phyloP scores from a whole-genome alignment of 2,888 invertebrate species.

The Autographa pulchrina region DNA sequence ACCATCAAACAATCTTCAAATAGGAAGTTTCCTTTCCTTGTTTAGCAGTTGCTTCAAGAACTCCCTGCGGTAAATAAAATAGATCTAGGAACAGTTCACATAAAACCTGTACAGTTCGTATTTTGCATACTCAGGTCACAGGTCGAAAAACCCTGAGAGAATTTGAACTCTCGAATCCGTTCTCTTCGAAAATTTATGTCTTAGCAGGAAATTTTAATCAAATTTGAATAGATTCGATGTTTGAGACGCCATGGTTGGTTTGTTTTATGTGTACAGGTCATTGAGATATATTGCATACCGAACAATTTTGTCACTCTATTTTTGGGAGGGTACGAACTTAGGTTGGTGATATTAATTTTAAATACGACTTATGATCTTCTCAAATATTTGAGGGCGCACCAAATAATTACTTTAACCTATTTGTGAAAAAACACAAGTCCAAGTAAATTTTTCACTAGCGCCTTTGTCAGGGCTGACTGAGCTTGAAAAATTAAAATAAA shows the following conservation, averaged over 20 bases:
- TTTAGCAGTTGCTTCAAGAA: background rate
- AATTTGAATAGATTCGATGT: background rate
- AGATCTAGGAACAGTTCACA: background rate
- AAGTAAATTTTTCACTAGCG: background rate
- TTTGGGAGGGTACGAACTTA: background rate
- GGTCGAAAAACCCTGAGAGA: background rate
- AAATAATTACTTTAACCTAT: background rate
- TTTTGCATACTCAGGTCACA: constrained; percentile 5
- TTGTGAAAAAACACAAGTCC: background rate
- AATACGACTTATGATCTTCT: too few relatives aligned
- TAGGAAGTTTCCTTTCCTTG: background rate
- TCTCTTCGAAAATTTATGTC: background rate
- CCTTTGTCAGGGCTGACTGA: background rate
- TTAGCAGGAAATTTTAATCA: background rate
- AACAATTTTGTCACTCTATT: background rate
- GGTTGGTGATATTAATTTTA: too few relatives aligned
- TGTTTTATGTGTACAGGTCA: background rate
- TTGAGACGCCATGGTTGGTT: background rate
- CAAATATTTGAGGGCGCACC: too few relatives aligned
- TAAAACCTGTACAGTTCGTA: background rate
- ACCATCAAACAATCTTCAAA: background rate
- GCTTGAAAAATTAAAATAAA: background rate
- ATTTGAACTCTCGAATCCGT: background rate
- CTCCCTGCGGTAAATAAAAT: background rate
- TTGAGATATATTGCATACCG: background rate